phyloP scores from a whole-genome alignment of 1,140 invertebrate genomes.

The Battus philenor region DNA sequence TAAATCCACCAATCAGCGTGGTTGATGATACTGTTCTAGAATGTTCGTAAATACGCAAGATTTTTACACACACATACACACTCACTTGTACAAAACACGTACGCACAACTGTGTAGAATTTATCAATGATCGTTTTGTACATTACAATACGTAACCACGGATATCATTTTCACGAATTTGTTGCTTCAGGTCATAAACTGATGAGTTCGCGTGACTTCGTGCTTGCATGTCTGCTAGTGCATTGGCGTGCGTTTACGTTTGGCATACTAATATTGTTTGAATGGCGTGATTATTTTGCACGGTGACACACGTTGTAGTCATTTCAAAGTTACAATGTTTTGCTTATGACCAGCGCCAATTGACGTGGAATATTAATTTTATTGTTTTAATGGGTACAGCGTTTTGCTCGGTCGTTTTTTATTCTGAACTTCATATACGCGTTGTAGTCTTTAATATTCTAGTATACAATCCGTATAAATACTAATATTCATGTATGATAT shows the following conservation, averaged over 20 bases:
- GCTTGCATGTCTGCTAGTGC: slow-evolving; percentile 3
- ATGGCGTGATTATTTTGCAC: slow-evolving; percentile 11
- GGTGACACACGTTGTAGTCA: slow-evolving; percentile 6
- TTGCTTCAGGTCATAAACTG: slow-evolving; percentile 4
- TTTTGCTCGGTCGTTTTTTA: background rate
- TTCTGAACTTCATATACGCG: too few relatives aligned
- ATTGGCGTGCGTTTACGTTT: slow-evolving; percentile 7
- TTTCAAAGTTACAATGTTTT: slow-evolving; percentile 7
- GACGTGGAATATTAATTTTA: slow-evolving; percentile 6
- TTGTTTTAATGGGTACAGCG: slow-evolving; percentile 5
- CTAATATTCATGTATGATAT: too few relatives aligned
- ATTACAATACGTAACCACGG: slow-evolving; percentile 4
- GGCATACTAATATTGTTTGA: slow-evolving; percentile 11
- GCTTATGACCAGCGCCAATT: background rate
- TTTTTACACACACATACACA: too few relatives aligned
- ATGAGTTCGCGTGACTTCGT: slow-evolving; percentile 11
- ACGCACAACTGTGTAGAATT: too few relatives aligned
- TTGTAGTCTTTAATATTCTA: too few relatives aligned
- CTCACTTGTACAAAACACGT: too few relatives aligned
- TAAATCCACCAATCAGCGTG: too few relatives aligned
- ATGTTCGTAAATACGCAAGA: too few relatives aligned
- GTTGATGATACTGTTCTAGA: too few relatives aligned
- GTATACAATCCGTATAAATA: too few relatives aligned
- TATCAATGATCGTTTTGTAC: too few relatives aligned
- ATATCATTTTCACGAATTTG: slow-evolving; percentile 10